Percentiles rank a stretch among this genome's conserved stretches.
phyloP scores from a whole-genome alignment of 2,888 invertebrate genomes.

The Xylocampa areola region DNA sequence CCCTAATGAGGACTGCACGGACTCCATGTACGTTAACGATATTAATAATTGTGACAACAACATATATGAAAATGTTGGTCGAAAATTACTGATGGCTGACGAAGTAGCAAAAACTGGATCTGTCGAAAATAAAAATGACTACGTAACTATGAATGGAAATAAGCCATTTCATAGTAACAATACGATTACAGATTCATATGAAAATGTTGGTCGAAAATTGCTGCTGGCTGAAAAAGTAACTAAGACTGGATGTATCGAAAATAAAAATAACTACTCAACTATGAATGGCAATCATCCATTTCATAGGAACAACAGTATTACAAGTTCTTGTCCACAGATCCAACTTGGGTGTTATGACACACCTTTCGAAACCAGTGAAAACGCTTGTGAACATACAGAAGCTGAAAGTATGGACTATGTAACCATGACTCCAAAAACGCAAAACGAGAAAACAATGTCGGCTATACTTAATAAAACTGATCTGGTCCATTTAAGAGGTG shows the following conservation, averaged over 20 bases:
- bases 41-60: constrained; percentile 22
- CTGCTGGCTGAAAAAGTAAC: constrained; percentile 69
- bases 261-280: constrained; percentile 23
- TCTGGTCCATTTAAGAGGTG: constrained; percentile 72
- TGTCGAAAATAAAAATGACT: constrained; percentile 6
- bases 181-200: constrained; percentile 27
- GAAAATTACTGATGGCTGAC: constrained; percentile 70
- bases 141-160: constrained; percentile 34
- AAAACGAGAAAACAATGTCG: constrained; percentile 21
- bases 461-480: constrained; percentile 45
- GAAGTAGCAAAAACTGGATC: constrained; percentile 60
- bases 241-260: constrained; percentile 24
- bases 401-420: constrained; percentile 38
- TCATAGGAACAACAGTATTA: constrained; percentile 28
- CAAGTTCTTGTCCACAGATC: constrained; percentile 4
- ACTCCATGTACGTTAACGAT: constrained; percentile 44
- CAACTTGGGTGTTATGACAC: constrained; percentile 16
- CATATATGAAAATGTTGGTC: constrained; percentile 47
- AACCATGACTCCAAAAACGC: constrained; percentile 25
- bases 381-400: constrained; percentile 13
- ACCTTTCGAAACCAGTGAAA: constrained; percentile 8
- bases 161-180: constrained; percentile 23
- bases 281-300: constrained; percentile 32
- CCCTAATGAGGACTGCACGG: constrained; percentile 23
- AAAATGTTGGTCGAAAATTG: constrained; percentile 59